Evolutionary conservation across 2,888 invertebrate genomes (phyloP), one percentile per base, ranked within the genome.

Genomic region (Epinotia ramella): DNA sequence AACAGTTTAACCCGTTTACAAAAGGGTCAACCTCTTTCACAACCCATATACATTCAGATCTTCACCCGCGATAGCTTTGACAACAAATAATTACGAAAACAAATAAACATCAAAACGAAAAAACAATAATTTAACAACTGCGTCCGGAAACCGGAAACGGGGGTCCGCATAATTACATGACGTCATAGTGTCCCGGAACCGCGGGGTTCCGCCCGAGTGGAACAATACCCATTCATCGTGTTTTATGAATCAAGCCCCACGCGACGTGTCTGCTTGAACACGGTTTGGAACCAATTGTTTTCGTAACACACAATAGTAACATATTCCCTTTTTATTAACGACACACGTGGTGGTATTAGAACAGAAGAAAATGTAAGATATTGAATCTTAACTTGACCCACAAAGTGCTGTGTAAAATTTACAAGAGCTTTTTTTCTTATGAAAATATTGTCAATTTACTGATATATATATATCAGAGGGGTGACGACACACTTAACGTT

Each of bases 131-230:
- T 72, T 46, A 13, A 44, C 64, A 59, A 59, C 82, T 79, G 83
- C 79, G 82, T 81, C 83, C 82, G 79, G 85, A 84, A 84, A 82
- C 82, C 84, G 90, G 89, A 90, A 87, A 82, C 81, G 80, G 84
- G 83, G 83, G 82, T 53, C 82, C 88, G 89, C 89, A 90, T 87
- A 89, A 88, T 86, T 85, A 84, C 85, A 86, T 89, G 90, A 91
- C 90, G 89, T 90, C 90, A 89, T 83, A 80, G 83, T n/a, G 86
- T 84, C 87, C 77, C 86, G 80, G 76, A 81, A 81, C 83, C 81
- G 82, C 89, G 80, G 75, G 84, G 83, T 89, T 91, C 91, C 92
- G 88, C 86, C 78, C 76, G 77, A 79, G 73, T 80, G 81, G 84
- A 86, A 90, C 88, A 88, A 89, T 87, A 84, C 81, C 77, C 81